Percentiles rank a stretch among this genome's conserved stretches.
phyloP scores from a whole-genome alignment of 2,797 vertebrate genomes.

The Sebastes melanostomus region DNA sequence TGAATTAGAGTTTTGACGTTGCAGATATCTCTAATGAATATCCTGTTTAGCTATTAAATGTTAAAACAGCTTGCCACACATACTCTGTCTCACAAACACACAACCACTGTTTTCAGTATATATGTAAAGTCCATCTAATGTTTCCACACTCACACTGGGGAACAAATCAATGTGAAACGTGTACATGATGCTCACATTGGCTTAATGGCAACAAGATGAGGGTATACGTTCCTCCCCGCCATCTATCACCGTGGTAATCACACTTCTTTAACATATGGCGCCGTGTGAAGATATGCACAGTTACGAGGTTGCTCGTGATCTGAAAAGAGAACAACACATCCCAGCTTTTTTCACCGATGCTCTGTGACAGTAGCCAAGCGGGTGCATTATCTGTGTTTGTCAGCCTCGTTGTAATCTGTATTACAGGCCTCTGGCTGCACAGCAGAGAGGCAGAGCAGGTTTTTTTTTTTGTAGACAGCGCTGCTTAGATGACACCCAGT shows the following conservation, averaged over 20 bases:
- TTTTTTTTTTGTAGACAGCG: background rate
- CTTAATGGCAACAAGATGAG: conserved; percentile 10
- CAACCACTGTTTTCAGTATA: background rate
- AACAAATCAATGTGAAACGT: background rate
- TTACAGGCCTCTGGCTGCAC: conserved; percentile 20
- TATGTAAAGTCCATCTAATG: background rate
- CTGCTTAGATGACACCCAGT: conserved; percentile 11
- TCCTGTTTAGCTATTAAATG: too few species aligned
- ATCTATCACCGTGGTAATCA: conserved; percentile 33
- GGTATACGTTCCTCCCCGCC: background rate
- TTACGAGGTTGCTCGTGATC: conserved; percentile 1
- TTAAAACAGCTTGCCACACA: too few species aligned
- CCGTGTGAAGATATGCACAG: conserved; percentile 8
- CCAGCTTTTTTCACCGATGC: background rate
- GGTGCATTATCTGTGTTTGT: conserved; percentile 29
- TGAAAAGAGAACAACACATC: background rate
- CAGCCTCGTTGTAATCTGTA: conserved; percentile 14
- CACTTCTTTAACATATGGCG: conserved; percentile 35
- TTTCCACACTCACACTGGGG: background rate
- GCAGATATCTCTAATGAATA: too few species aligned
- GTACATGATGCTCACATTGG: background rate
- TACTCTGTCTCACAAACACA: background rate
- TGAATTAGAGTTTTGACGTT: too few species aligned
- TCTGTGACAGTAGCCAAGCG: conserved; percentile 11
- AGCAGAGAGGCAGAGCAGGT: conserved; percentile 24